Percentiles rank a stretch among this genome's conserved stretches.
These are phyloP conservation scores for Amiota mariae DNA, from an alignment of 2,888 invertebrate species.

Conservation along the genomic window DNA sequence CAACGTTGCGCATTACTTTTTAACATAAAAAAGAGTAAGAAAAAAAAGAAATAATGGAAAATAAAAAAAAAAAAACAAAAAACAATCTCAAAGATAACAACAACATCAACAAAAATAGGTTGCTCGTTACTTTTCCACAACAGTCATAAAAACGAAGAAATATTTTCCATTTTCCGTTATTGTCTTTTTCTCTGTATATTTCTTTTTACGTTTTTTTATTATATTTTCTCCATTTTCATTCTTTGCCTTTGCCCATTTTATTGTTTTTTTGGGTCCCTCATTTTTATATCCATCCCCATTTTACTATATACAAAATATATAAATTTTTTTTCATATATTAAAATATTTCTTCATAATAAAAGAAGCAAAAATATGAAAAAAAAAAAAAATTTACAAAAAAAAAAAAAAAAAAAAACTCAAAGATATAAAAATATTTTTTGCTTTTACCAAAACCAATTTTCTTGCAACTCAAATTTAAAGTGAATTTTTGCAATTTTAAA, in stretches of 20 bases:
- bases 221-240: too few species aligned
- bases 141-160: slow-evolving; percentile 24
- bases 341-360: not conserved
- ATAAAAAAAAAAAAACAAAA: slow-evolving; percentile 26
- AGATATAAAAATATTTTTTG: not conserved
- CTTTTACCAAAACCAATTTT: too few species aligned
- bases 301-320: too few species aligned
- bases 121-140: too few species aligned
- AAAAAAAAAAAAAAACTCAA: too few species aligned
- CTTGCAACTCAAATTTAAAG: too few species aligned
- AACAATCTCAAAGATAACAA: slow-evolving; percentile 40
- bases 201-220: slow-evolving; percentile 8
- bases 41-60: slow-evolving; percentile 4
- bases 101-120: slow-evolving; percentile 35
- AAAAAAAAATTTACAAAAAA: too few species aligned
- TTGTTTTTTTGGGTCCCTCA: too few species aligned
- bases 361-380: not conserved
- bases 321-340: too few species aligned
- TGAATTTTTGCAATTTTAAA: too few species aligned
- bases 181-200: slow-evolving; percentile 36
- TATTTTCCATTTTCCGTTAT: slow-evolving; percentile 47
- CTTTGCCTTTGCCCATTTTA: not conserved
- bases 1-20: too few species aligned
- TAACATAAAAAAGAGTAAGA: not conserved
- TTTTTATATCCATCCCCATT: too few species aligned